phyloP scores from a whole-genome alignment of 1,140 invertebrate species.

The Asbolus verrucosus region DNA sequence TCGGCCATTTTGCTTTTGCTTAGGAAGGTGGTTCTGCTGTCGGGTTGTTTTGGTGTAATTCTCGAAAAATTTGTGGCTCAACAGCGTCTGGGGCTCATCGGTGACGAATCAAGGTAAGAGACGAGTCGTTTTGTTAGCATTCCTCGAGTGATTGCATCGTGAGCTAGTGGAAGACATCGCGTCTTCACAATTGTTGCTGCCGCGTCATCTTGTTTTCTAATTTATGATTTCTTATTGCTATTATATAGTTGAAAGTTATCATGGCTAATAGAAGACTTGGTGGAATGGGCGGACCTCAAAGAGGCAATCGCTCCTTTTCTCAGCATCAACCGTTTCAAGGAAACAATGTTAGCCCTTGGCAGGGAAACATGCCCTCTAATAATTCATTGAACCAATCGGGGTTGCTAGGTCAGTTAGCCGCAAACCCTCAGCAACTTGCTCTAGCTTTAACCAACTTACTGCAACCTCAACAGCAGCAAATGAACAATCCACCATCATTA shows the following conservation, averaged over 20 bases:
- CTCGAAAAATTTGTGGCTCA: too few relatives aligned
- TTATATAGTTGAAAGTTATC: constrained; percentile 56
- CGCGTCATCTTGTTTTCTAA: constrained; percentile 29
- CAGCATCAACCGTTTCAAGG: constrained; percentile 59
- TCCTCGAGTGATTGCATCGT: constrained; percentile 8
- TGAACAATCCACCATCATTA: constrained; percentile 63
- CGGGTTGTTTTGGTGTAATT: too few relatives aligned
- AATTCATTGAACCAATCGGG: constrained; percentile 57
- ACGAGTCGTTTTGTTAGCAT: too few relatives aligned
- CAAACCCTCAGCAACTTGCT: constrained; percentile 63
- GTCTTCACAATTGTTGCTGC: background rate
- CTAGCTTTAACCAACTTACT: constrained; percentile 64
- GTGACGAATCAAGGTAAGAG: too few relatives aligned
- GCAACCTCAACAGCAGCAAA: constrained; percentile 60
- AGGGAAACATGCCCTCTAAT: constrained; percentile 57
- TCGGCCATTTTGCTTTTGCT: too few relatives aligned
- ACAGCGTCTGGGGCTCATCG: too few relatives aligned
- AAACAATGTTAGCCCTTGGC: constrained; percentile 62
- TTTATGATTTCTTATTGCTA: constrained; percentile 51
- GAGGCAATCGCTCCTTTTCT: constrained; percentile 61
- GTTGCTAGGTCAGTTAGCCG: constrained; percentile 58
- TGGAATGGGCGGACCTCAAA: constrained; percentile 54
- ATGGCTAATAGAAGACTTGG: constrained; percentile 64
- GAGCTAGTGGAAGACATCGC: constrained; percentile 1
- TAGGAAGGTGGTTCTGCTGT: too few relatives aligned